Evolutionary conservation across 1,140 invertebrate species (phyloP).

Genomic region (Atopsyche davidsoni): DNA sequence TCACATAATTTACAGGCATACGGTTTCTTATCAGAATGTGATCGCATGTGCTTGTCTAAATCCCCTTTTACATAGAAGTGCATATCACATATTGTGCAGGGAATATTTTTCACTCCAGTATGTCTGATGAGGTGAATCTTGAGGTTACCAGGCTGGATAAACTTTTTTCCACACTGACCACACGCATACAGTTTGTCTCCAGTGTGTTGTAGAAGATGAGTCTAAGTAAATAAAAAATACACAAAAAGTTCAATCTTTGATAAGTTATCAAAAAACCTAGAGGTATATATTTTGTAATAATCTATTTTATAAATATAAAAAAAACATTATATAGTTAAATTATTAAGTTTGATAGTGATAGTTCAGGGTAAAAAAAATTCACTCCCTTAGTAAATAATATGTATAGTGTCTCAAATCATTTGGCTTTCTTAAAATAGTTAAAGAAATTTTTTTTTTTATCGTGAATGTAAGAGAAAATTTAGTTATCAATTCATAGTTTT

Average conservation of each 20-base stretch:
- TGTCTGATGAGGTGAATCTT: constrained; percentile 47
- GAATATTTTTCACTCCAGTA: constrained; percentile 45
- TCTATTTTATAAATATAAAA: too few relatives aligned
- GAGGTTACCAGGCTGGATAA: constrained; percentile 56
- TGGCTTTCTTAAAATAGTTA: background rate
- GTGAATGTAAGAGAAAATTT: background rate
- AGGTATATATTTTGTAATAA: too few relatives aligned
- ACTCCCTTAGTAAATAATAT: too few relatives aligned
- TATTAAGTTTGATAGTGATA: too few relatives aligned
- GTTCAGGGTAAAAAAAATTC: too few relatives aligned
- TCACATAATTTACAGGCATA: constrained; percentile 48
- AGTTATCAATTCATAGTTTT: background rate
- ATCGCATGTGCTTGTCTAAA: constrained; percentile 45
- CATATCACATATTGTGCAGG: constrained; percentile 44
- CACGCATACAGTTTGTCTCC: constrained; percentile 54
- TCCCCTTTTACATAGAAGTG: constrained; percentile 48
- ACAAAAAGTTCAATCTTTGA: too few relatives aligned
- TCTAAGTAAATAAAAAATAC: constrained; percentile 32
- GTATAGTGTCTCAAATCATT: too few relatives aligned
- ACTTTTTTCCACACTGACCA: constrained; percentile 59
- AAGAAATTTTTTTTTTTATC: background rate
- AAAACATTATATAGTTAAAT: too few relatives aligned
- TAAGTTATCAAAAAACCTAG: too few relatives aligned
- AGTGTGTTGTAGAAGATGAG: constrained; percentile 49
- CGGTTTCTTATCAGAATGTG: constrained; percentile 48